Percentiles rank a stretch among this genome's conserved stretches.
phyloP scores from a whole-genome alignment of 2,797 vertebrate species.

The Periophthalmus magnuspinnatus region DNA sequence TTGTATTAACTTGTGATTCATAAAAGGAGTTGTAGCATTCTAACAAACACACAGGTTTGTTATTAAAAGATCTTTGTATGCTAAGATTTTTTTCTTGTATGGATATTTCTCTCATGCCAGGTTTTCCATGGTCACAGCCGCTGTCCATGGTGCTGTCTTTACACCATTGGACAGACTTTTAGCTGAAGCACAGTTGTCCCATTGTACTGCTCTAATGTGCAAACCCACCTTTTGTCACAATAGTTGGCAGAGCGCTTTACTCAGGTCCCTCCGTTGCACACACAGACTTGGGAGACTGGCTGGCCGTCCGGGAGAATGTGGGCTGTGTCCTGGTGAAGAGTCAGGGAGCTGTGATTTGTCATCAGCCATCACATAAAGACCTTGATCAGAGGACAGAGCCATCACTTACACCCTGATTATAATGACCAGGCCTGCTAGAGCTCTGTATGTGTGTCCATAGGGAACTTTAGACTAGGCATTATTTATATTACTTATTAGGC shows the following conservation, averaged over 20 bases:
- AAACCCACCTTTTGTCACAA: conserved; percentile 10
- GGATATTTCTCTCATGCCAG: background rate
- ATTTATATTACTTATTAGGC: background rate
- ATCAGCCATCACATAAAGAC: conserved; percentile 67
- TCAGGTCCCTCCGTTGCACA: conserved; percentile 1
- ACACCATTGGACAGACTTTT: conserved; percentile 17
- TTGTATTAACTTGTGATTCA: background rate
- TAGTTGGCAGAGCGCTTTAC: conserved; percentile 8
- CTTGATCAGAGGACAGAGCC: conserved; percentile 70
- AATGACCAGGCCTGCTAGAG: conserved; percentile 38
- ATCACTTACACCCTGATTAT: conserved; percentile 63
- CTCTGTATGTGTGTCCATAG: conserved; percentile 3
- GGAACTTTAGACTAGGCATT: background rate
- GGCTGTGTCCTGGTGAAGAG: conserved; percentile 55
- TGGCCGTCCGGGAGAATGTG: conserved; percentile 38
- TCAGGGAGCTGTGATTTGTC: conserved; percentile 67
- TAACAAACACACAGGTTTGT: background rate
- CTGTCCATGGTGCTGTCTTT: conserved; percentile 70
- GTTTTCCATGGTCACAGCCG: conserved; percentile 17
- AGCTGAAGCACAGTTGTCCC: background rate
- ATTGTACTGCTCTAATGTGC: conserved; percentile 7
- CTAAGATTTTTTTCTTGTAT: background rate
- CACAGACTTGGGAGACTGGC: conserved; percentile 9
- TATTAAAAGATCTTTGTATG: background rate
- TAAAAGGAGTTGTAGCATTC: background rate